These are phyloP conservation scores for Nasonia vitripennis DNA, from an alignment of 1,140 invertebrate species.

Conservation along the genomic window DNA sequence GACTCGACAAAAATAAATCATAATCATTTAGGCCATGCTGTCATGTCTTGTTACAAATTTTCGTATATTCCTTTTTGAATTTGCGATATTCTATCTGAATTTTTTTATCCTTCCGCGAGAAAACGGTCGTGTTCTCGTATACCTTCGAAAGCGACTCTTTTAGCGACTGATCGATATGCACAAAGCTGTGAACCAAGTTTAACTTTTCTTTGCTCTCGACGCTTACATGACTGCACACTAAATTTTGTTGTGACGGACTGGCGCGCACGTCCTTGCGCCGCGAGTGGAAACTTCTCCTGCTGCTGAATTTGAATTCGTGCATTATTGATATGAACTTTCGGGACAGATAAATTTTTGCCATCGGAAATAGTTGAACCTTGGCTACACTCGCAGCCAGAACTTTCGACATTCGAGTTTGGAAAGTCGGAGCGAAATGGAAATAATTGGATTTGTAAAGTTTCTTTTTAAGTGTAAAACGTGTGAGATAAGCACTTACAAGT, in stretches of 20 bases:
- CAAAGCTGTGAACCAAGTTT: neutral
- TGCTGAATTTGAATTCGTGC: neutral
- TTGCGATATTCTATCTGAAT: neutral
- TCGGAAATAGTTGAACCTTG: neutral
- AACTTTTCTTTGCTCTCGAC: neutral
- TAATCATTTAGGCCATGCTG: slow-evolving; percentile 22
- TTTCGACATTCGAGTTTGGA: slow-evolving; percentile 57
- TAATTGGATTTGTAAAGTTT: slow-evolving; percentile 61
- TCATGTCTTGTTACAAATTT: neutral
- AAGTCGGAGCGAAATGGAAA: slow-evolving; percentile 59
- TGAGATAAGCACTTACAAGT: slow-evolving; percentile 81
- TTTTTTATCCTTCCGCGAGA: neutral
- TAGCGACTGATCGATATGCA: neutral
- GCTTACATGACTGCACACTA: neutral
- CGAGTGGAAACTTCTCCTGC: neutral
- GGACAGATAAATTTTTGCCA: neutral
- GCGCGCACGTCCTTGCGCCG: neutral
- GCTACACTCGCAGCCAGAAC: neutral
- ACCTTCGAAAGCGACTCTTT: neutral
- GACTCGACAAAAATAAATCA: slow-evolving; percentile 12
- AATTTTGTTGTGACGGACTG: slow-evolving; percentile 24
- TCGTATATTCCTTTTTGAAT: neutral
- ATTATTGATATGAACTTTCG: neutral
- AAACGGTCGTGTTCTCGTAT: neutral
- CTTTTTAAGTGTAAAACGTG: slow-evolving; percentile 63